Conservation (phyloP, 2,113 vertebrate genomes). For the Notarius lentiginosus region DNA sequence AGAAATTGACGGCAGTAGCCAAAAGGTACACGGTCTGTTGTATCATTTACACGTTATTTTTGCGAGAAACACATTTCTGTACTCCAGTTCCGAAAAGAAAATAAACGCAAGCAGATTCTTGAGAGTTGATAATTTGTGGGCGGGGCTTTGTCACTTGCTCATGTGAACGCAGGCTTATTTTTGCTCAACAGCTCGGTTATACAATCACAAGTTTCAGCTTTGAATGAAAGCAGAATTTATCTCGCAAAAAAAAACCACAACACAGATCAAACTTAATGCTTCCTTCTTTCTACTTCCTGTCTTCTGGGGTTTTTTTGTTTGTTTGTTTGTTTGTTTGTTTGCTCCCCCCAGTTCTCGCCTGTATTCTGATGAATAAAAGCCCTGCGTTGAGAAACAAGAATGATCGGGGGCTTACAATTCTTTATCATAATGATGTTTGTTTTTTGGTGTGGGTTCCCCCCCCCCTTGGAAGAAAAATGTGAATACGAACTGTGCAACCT, state of each 20-base stretch:
- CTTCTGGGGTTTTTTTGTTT: neutral
- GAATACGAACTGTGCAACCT: neutral
- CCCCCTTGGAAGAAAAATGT: conserved; percentile 5
- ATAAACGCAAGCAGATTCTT: neutral
- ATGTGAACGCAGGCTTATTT: conserved; percentile 2
- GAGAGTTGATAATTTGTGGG: neutral
- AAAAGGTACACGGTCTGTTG: neutral
- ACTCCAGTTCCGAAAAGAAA: neutral
- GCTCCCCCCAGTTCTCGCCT: conserved; percentile 6
- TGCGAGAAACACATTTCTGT: neutral
- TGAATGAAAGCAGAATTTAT: neutral
- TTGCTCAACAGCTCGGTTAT: neutral
- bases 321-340: neutral
- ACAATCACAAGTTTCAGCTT: neutral
- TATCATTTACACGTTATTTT: neutral
- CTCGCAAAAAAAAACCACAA: neutral
- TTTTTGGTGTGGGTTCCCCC: conserved; percentile 7
- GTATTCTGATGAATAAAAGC: conserved; percentile 51
- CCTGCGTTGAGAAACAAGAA: conserved; percentile 34
- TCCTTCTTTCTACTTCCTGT: conserved; percentile 20
- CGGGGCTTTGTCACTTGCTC: neutral
- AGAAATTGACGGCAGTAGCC: neutral
- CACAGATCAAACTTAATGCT: neutral
- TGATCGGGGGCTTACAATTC: conserved; percentile 34
- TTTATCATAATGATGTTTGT: conserved; percentile 15